Base-by-base conservation (phyloP, 2,888 invertebrate species). In the Melangyna quadrimaculata region DNA sequence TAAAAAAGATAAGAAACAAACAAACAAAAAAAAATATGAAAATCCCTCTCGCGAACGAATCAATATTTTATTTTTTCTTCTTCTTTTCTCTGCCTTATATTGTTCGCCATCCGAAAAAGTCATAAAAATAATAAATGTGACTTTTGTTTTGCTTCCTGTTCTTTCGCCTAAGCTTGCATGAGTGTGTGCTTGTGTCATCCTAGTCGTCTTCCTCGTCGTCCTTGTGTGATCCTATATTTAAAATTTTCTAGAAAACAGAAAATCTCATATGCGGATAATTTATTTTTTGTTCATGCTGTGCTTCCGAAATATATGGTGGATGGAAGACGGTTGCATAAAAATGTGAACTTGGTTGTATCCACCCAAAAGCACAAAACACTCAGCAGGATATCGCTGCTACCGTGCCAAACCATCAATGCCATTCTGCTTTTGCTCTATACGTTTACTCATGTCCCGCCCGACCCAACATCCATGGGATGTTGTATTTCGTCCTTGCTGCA, bases 121-220 rank as follows among this genome's bases (percentile, higher is more conserved):
- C 70, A 69, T 79, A 79, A 84, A 84, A 75, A 71, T 84, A 75
- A 84, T 77, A 84, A 80, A 84, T 72, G 75, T 48, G 79, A 79
- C 75, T 77, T 84, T 79, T 84, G 84, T 79, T 79, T 84, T 55
- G 70, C n/a, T 19, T 61, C 17, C 6, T 67, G n/a, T 19, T 61
- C 17, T 4, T 67, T 35, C 22, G 19, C 35, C 19, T 9, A n/a
- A 14, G n/a, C 29, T n/a, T 65, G 43, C 63, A 27, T 7, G 17
- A 22, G 40, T 32, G 27, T 24, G 51, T 19, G 8, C 27, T 32
- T 53, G 17, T 19, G 17, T 19, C 19, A 35, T 57, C 57, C 32
- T 22, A 8, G 2, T 12, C 14, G 5, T 40, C n/a, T 6, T 53
- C 45, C 3, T 12, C 4, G 59, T 57, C 32, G 40, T 63, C 43